Evolutionary conservation across 2,797 vertebrate genomes (phyloP).

Genomic region (Chelmon rostratus): DNA sequence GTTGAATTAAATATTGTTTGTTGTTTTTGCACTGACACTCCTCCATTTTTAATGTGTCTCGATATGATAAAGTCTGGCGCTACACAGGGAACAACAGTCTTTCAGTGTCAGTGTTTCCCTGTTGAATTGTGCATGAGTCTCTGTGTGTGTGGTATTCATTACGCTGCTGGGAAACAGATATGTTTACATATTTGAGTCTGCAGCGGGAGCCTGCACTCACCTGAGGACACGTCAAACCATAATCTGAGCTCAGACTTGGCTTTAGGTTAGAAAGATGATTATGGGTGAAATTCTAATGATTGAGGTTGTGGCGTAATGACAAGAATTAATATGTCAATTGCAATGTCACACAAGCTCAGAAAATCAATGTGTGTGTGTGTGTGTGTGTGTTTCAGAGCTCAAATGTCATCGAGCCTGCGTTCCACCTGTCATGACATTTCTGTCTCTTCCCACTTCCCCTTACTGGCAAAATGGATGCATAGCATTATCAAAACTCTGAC

Average conservation of each 20-base stretch:
- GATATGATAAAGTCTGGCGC: constrained; percentile 9
- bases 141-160: not conserved
- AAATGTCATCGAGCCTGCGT: constrained; percentile 21
- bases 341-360: not conserved
- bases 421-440: constrained; percentile 27
- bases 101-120: not conserved
- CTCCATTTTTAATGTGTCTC: constrained; percentile 18
- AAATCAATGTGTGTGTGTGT: not conserved
- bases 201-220: not conserved
- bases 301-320: not conserved
- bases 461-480: constrained; percentile 16
- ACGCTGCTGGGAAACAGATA: constrained; percentile 9
- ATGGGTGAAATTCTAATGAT: not conserved
- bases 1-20: constrained; percentile 36
- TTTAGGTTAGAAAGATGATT: not conserved
- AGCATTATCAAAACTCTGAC: not conserved
- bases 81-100: not conserved
- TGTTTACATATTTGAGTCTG: not conserved
- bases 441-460: constrained; percentile 3
- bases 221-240: not conserved
- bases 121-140: not conserved
- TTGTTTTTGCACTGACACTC: constrained; percentile 13
- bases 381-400: not conserved
- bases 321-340: not conserved
- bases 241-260: constrained; percentile 1